These are phyloP conservation scores for Copsychus sechellarum DNA, from an alignment of 2,113 vertebrate species.

Conservation along the genomic window DNA sequence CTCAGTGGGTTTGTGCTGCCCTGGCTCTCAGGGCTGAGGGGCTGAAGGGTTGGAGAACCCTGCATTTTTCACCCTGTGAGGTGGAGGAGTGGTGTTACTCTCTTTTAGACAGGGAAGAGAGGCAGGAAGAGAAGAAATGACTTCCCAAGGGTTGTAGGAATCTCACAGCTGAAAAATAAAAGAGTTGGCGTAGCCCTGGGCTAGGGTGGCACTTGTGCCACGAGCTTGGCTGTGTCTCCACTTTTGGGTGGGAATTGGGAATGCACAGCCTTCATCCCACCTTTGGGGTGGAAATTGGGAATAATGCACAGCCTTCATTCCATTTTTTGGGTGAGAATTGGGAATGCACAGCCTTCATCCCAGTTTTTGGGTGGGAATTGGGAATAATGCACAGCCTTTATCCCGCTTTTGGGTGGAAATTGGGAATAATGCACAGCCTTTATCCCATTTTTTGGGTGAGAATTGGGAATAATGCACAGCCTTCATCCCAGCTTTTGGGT, in stretches of 20 bases:
- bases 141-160: background rate
- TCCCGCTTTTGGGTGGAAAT: too few species aligned
- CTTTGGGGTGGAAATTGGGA: too few species aligned
- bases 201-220: background rate
- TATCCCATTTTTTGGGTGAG: too few species aligned
- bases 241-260: background rate
- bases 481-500: too few species aligned
- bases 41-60: background rate
- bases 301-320: too few species aligned
- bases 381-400: too few species aligned
- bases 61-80: background rate
- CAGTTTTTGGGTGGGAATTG: too few species aligned
- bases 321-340: background rate
- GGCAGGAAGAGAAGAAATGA: background rate
- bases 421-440: too few species aligned
- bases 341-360: background rate
- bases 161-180: background rate
- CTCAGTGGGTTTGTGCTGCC: background rate
- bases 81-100: background rate
- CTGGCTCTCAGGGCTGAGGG: background rate
- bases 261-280: background rate
- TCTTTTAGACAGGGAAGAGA: background rate
- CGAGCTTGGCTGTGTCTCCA: background rate
- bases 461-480: background rate
- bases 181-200: background rate